A percentile compares a stretch with the other conserved stretches of the same genome.
phyloP scores from a whole-genome alignment of 2,888 invertebrate species.

The Ennomos erosarius region DNA sequence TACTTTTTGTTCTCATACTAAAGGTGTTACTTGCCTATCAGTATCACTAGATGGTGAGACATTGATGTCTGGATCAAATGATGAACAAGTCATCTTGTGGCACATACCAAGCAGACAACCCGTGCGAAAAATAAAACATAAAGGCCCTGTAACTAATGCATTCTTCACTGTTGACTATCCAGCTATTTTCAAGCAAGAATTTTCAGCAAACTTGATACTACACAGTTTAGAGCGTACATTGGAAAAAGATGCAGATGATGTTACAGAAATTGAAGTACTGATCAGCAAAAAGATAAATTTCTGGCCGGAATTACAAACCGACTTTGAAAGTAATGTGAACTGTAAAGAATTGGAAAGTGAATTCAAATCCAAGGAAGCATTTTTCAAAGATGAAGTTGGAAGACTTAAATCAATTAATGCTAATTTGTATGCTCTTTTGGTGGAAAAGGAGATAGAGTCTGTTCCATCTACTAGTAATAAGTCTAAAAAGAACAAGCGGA shows the following conservation, averaged over 20 bases:
- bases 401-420: constrained; percentile 85
- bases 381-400: constrained; percentile 78
- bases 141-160: constrained; percentile 91
- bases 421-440: constrained; percentile 84
- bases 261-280: constrained; percentile 74
- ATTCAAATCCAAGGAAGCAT: constrained; percentile 58
- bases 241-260: constrained; percentile 79
- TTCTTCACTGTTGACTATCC: constrained; percentile 86
- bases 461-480: constrained; percentile 50
- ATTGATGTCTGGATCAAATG: constrained; percentile 91
- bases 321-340: constrained; percentile 40
- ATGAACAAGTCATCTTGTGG: constrained; percentile 92
- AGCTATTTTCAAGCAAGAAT: constrained; percentile 85
- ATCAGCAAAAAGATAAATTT: constrained; percentile 69
- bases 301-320: constrained; percentile 61
- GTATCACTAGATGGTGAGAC: constrained; percentile 89
- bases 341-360: constrained; percentile 57
- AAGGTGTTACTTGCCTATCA: constrained; percentile 88
- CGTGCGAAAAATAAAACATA: constrained; percentile 88
- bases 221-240: constrained; percentile 87
- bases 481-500: constrained; percentile 57
- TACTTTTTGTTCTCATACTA: constrained; percentile 88
- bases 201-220: constrained; percentile 83
- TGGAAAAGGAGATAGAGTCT: constrained; percentile 72
- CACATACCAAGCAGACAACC: constrained; percentile 91